Conservation (phyloP, 2,888 invertebrate genomes). For the Ophion ventricosus region DNA sequence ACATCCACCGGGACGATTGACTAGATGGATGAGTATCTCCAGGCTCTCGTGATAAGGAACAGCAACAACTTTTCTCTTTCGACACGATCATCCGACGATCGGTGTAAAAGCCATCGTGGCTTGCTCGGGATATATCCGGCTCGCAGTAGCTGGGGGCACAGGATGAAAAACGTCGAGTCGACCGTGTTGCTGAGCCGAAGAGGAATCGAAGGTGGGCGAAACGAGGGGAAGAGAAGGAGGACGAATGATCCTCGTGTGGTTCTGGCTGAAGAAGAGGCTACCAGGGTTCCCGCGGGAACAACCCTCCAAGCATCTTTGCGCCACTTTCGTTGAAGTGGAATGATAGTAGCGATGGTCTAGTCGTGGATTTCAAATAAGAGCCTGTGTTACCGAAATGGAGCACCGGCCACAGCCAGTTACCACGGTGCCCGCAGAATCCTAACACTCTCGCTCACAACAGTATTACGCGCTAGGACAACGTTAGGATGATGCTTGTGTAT, state of each 20-base stretch:
- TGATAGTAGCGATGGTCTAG: slow-evolving; percentile 47
- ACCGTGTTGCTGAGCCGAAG: slow-evolving; percentile 46
- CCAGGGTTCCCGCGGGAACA: slow-evolving; percentile 65
- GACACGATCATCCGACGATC: slow-evolving; percentile 60
- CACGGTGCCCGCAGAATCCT: slow-evolving; percentile 37
- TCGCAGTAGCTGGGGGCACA: slow-evolving; percentile 38
- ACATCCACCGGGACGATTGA: slow-evolving; percentile 36
- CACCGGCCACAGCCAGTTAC: slow-evolving; percentile 9
- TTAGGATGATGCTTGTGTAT: slow-evolving; percentile 73
- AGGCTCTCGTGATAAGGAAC: slow-evolving; percentile 52
- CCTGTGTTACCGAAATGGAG: slow-evolving; percentile 24
- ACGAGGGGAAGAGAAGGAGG: slow-evolving; percentile 45
- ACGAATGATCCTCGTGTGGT: slow-evolving; percentile 61
- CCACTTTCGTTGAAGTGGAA: slow-evolving; percentile 60
- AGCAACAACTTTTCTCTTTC: slow-evolving; percentile 54
- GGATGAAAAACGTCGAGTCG: slow-evolving; percentile 63
- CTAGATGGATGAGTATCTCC: slow-evolving; percentile 60
- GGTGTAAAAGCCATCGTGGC: slow-evolving; percentile 61
- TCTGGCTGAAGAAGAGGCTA: slow-evolving; percentile 58
- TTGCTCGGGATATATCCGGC: slow-evolving; percentile 35
- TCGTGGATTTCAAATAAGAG: slow-evolving; percentile 48
- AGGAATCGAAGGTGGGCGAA: slow-evolving; percentile 47
- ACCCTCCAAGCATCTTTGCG: slow-evolving; percentile 66
- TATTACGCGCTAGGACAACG: slow-evolving; percentile 54
- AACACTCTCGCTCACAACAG: slow-evolving; percentile 45